These are phyloP conservation scores for Dysidea cf. avara DNA, from an alignment of 37 sponge, comb jelly and placozoan genomes.

Conservation along the genomic window DNA sequence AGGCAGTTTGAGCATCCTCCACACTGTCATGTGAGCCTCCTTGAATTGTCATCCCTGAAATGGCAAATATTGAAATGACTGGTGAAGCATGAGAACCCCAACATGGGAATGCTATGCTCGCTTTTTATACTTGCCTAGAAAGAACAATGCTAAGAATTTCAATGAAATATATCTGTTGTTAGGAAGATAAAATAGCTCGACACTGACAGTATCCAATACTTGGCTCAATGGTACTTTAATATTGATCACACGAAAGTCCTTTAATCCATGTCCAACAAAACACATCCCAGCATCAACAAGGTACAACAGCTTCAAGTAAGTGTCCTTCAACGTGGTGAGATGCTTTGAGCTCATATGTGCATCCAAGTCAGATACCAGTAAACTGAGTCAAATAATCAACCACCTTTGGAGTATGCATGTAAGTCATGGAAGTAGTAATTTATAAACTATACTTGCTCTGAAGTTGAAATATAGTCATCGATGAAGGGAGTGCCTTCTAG, in stretches of 20 bases:
- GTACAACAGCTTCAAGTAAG: slow-evolving; percentile 78
- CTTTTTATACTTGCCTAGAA: slow-evolving; percentile 31
- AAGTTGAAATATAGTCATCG: slow-evolving; percentile 80
- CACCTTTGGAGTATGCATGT: slow-evolving; percentile 62
- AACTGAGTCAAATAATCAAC: slow-evolving; percentile 90
- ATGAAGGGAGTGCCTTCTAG: slow-evolving; percentile 73
- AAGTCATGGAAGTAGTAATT: no score
- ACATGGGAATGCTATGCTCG: no score
- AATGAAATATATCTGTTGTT: slow-evolving; percentile 74
- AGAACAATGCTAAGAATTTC: slow-evolving; percentile 84
- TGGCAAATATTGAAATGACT: not conserved
- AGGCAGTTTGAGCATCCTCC: slow-evolving; percentile 83
- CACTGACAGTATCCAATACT: slow-evolving; percentile 80
- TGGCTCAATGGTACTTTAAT: slow-evolving; percentile 66
- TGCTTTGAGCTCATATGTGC: slow-evolving; percentile 78
- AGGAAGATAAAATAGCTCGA: slow-evolving; percentile 75
- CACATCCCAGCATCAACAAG: slow-evolving; percentile 65
- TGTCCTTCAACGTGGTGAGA: slow-evolving; percentile 77
- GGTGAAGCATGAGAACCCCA: not conserved
- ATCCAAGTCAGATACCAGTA: slow-evolving; percentile 85
- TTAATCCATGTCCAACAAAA: slow-evolving; percentile 86
- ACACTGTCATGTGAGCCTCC: slow-evolving; percentile 69
- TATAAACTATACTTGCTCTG: slow-evolving; percentile 82
- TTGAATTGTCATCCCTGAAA: slow-evolving; percentile 54
- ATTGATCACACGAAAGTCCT: slow-evolving; percentile 86